Evolutionary conservation across 2,797 vertebrate species (phyloP).

Genomic region (Dromococcyx pavoninus): DNA sequence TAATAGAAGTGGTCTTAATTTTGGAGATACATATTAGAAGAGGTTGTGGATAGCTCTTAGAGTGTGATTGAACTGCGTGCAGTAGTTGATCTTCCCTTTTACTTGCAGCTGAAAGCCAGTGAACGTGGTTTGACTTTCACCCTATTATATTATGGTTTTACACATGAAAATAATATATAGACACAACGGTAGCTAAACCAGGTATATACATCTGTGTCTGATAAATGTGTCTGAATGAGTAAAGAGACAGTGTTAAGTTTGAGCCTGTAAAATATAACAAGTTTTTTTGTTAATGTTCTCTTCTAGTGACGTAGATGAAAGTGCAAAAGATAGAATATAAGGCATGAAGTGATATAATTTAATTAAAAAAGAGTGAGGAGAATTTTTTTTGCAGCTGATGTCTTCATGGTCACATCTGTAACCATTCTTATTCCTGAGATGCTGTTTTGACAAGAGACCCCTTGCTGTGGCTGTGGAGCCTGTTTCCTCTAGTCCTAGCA

Average conservation of each 20-base stretch:
- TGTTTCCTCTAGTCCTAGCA: neutral
- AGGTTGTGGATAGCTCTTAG: neutral
- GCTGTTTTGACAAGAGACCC: neutral
- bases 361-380: neutral
- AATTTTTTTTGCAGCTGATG: no score
- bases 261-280: neutral
- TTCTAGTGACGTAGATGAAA: neutral
- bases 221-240: neutral
- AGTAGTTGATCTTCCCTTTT: neutral
- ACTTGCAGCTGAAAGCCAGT: neutral
- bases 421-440: neutral
- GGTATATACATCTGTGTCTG: neutral
- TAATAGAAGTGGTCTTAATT: neutral
- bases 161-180: neutral
- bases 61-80: neutral
- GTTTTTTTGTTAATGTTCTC: neutral
- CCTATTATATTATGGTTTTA: neutral
- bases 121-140: neutral
- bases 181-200: neutral
- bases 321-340: neutral
- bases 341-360: neutral
- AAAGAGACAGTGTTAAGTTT: neutral
- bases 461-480: neutral
- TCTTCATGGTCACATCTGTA: neutral
- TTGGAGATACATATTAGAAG: neutral